A percentile compares a stretch with the other conserved stretches of the same genome.
phyloP scores from a whole-genome alignment of 2,888 invertebrate species.

The Scrobipalpa atriplicella region DNA sequence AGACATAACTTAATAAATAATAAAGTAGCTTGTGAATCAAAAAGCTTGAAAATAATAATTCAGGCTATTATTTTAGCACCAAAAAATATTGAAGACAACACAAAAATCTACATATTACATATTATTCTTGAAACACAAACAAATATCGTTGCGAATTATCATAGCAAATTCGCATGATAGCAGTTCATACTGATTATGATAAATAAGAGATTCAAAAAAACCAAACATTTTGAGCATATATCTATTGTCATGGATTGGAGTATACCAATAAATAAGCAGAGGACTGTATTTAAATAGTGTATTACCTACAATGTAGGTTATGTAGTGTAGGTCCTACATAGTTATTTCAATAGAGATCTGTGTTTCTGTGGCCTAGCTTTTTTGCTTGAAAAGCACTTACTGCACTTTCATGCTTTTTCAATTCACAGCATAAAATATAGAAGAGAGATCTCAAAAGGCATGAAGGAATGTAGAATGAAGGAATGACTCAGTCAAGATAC shows the following conservation, averaged over 20 bases:
- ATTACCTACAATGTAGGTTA: too few species aligned
- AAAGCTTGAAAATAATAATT: background rate
- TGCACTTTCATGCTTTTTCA: background rate
- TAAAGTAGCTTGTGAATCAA: background rate
- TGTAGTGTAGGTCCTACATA: background rate
- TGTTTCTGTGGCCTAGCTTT: background rate
- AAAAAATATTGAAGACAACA: background rate
- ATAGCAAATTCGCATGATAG: too few species aligned
- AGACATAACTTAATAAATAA: conserved; percentile 1
- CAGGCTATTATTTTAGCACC: background rate
- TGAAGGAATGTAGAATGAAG: conserved; percentile 29
- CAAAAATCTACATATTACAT: background rate
- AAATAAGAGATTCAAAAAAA: background rate
- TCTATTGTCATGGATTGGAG: background rate
- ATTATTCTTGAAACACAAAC: too few species aligned
- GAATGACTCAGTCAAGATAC: conserved; percentile 48
- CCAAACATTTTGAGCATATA: background rate
- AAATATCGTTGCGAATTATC: too few species aligned
- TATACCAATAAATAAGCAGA: background rate
- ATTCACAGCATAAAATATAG: conserved; percentile 2
- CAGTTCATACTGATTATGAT: too few species aligned
- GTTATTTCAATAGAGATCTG: background rate
- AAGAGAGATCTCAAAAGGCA: conserved; percentile 20
- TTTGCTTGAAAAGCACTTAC: background rate
- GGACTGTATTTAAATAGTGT: background rate